These are phyloP conservation scores for Cerastoderma edule DNA, from an alignment of 2,888 invertebrate species.

Conservation along the genomic window DNA sequence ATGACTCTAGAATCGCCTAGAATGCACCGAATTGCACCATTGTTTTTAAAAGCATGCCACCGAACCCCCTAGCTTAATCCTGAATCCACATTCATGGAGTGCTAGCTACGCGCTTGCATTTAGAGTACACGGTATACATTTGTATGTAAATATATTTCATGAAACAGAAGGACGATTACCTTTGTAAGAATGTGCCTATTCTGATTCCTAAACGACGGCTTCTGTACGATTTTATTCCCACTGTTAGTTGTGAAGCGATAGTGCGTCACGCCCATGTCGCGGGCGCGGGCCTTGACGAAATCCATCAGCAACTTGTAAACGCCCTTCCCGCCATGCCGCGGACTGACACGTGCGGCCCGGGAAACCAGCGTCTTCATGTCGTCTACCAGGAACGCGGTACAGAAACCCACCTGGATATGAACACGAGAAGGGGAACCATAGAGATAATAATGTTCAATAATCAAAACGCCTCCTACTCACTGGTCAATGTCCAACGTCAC, in stretches of 20 bases:
- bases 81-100: not conserved
- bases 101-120: not conserved
- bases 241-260: constrained; percentile 3
- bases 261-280: not conserved
- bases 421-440: no score
- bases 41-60: no score
- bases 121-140: not conserved
- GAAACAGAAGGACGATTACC: not conserved
- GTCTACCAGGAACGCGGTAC: constrained; percentile 23
- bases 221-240: not conserved
- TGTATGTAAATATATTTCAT: not conserved
- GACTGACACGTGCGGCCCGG: constrained; percentile 9
- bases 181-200: constrained; percentile 12
- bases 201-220: not conserved
- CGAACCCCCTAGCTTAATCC: not conserved
- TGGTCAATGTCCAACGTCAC: no score
- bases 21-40: not conserved
- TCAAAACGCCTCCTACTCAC: no score
- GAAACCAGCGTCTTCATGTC: constrained; percentile 24
- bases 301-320: constrained; percentile 7
- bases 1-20: not conserved
- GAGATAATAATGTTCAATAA: no score
- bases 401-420: constrained; percentile 24
- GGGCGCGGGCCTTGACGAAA: not conserved
- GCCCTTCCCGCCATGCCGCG: constrained; percentile 25